Conservation (phyloP, 2,888 invertebrate genomes). For the Julus scanicus region DNA sequence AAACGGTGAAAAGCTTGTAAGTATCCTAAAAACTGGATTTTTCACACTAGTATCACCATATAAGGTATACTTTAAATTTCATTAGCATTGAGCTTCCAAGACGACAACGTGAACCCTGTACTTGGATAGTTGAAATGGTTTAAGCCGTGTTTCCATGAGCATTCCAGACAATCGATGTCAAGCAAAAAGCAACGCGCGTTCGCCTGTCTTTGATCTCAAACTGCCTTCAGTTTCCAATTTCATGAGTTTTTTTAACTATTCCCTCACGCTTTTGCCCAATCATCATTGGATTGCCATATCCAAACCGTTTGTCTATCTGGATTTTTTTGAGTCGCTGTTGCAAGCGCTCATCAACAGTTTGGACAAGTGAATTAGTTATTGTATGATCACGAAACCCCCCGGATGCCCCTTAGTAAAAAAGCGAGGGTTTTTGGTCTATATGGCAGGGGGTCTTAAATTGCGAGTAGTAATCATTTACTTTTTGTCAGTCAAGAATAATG, state of each 20-base stretch:
- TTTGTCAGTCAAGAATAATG: conserved; percentile 37
- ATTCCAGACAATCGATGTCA: not conserved
- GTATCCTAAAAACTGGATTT: no score
- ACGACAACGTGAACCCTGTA: no score
- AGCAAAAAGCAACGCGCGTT: not conserved
- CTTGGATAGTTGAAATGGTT: no score
- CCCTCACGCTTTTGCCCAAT: not conserved
- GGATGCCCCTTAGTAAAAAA: not conserved
- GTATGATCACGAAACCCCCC: not conserved
- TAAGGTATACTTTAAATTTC: no score
- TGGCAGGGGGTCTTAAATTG: conserved; percentile 34
- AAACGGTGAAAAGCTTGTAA: no score
- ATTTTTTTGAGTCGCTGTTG: not conserved
- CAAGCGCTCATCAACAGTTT: conserved; percentile 26
- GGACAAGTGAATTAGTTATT: conserved; percentile 36
- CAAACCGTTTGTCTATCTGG: not conserved
- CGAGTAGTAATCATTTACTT: conserved; percentile 23
- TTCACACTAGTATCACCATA: no score
- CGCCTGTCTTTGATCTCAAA: not conserved
- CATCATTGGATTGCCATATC: not conserved
- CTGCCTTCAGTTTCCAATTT: not conserved
- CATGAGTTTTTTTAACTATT: conserved; percentile 1
- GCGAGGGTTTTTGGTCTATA: not conserved
- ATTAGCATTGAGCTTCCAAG: no score
- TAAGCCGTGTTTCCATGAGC: no score